phyloP scores from a whole-genome alignment of 2,113 vertebrate species.

The Thryonomys swinderianus region DNA sequence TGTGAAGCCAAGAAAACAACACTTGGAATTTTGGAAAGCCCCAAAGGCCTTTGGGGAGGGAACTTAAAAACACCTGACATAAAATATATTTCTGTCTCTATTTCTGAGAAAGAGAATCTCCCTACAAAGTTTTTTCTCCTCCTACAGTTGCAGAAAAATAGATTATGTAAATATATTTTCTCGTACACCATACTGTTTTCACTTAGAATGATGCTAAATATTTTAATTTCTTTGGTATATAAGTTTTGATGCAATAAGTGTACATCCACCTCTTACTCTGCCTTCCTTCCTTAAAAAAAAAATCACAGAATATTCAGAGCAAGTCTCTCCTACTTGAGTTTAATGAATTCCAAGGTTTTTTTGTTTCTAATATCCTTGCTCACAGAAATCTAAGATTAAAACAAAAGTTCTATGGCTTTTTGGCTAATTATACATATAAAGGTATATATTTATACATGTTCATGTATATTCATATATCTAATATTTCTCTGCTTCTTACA shows the following conservation, averaged over 20 bases:
- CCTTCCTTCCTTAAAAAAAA: not conserved
- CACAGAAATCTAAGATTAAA: constrained; percentile 11
- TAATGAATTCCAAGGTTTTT: not conserved
- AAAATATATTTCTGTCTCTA: not conserved
- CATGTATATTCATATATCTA: not conserved
- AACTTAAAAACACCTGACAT: not conserved
- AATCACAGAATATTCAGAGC: constrained; percentile 46
- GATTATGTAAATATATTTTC: not conserved
- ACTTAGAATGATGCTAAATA: not conserved
- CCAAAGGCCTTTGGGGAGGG: not conserved
- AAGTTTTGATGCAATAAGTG: not conserved
- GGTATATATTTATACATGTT: not conserved
- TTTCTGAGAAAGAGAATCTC: not conserved
- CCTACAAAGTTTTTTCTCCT: not conserved
- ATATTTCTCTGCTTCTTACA: not conserved
- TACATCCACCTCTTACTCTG: not conserved
- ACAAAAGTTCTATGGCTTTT: not conserved
- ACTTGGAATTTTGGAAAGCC: not conserved
- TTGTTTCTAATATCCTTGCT: not conserved
- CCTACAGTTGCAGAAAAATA: constrained; percentile 30
- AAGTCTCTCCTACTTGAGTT: not conserved
- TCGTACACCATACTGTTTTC: not conserved
- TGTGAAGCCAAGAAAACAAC: not conserved
- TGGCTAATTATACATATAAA: not conserved
- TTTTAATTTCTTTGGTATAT: not conserved